These are phyloP conservation scores for Notothenia coriiceps DNA, from an alignment of 2,113 vertebrate species.

Conservation along the genomic window DNA sequence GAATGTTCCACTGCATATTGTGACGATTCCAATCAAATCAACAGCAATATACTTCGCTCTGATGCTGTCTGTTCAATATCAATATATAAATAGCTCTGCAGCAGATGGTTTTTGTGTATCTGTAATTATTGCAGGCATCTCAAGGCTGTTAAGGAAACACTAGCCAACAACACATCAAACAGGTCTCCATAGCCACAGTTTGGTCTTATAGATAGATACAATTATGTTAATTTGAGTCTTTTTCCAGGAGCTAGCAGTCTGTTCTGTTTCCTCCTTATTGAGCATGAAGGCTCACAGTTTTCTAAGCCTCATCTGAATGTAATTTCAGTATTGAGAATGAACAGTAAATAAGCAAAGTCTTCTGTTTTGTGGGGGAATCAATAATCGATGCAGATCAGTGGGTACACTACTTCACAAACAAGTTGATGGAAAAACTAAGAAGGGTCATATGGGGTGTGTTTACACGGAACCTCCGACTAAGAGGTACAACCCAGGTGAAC, in stretches of 20 bases:
- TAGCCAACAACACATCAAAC: conserved; percentile 19
- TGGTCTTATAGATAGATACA: conserved; percentile 40
- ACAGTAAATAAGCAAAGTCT: conserved; percentile 4
- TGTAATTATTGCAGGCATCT: conserved; percentile 25
- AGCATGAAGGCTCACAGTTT: conserved; percentile 37
- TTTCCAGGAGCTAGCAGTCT: conserved; percentile 51
- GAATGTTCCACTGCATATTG: too few relatives aligned
- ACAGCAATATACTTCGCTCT: neutral
- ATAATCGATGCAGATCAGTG: conserved; percentile 8
- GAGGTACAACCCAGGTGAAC: conserved; percentile 47
- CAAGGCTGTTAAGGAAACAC: conserved; percentile 30
- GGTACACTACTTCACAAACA: neutral
- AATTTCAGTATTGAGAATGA: conserved; percentile 23
- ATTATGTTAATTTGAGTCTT: conserved; percentile 34
- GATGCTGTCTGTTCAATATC: conserved; percentile 1
- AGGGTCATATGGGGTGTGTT: conserved; percentile 16
- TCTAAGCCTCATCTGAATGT: conserved; percentile 11
- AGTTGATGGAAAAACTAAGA: conserved; percentile 5
- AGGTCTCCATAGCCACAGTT: conserved; percentile 38
- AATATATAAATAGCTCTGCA: neutral
- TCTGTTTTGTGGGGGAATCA: conserved; percentile 11
- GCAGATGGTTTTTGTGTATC: conserved; percentile 31
- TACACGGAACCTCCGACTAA: conserved; percentile 2
- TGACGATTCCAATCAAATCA: too few relatives aligned
- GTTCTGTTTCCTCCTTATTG: conserved; percentile 55